Conservation (phyloP, 2,113 vertebrate species). For the Noturus placidus region DNA sequence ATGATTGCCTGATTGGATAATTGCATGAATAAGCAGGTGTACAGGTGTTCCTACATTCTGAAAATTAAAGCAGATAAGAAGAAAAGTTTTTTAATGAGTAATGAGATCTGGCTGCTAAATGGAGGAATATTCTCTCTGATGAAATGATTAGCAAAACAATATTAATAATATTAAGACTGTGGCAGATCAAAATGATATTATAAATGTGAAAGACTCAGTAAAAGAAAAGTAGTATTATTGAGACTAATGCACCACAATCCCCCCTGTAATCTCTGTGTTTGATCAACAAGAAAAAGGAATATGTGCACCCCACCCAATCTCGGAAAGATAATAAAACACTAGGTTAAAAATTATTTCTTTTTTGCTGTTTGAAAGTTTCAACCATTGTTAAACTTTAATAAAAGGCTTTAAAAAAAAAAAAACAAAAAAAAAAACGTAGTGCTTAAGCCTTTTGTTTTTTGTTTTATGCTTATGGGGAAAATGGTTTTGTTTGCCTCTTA, state of each 20-base stretch:
- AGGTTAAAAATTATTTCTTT: neutral
- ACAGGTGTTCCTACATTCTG: too few species aligned
- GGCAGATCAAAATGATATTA: neutral
- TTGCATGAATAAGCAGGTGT: too few species aligned
- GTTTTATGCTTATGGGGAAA: neutral
- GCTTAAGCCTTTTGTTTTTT: neutral
- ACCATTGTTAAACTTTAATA: neutral
- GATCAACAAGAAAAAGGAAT: neutral
- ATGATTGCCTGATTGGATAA: too few species aligned
- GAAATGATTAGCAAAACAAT: neutral
- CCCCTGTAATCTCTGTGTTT: neutral
- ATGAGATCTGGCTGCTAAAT: too few species aligned
- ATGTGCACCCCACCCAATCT: neutral
- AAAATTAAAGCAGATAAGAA: too few species aligned
- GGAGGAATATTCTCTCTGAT: neutral
- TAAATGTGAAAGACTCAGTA: neutral
- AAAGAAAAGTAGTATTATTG: neutral
- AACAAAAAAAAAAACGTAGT: neutral
- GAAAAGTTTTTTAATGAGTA: neutral
- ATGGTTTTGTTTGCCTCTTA: neutral
- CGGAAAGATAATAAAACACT: neutral
- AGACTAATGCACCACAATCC: neutral
- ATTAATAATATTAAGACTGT: neutral
- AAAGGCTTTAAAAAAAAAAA: neutral
- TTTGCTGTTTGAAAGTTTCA: neutral